Percentiles rank a stretch among this genome's conserved stretches.
phyloP scores from a whole-genome alignment of 2,888 invertebrate species.

The Ornithoptera priamus region DNA sequence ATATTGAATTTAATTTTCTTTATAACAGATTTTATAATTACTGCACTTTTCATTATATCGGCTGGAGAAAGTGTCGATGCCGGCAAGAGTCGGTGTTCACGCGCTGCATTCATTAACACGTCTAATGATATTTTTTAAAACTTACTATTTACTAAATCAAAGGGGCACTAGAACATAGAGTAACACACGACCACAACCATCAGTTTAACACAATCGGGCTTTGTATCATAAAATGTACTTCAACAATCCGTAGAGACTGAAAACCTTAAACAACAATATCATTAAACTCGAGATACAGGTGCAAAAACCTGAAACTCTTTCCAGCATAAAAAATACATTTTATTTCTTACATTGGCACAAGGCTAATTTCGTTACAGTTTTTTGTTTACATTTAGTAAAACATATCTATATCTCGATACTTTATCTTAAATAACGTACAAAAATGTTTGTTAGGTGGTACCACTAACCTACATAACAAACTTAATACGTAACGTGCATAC shows the following conservation, averaged over 20 bases:
- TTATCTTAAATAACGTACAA: constrained; percentile 28
- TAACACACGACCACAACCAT: too few relatives aligned
- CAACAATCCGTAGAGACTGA: background rate
- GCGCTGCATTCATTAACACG: too few relatives aligned
- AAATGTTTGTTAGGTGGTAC: constrained; percentile 13
- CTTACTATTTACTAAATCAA: too few relatives aligned
- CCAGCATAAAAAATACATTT: background rate
- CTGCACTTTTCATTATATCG: too few relatives aligned
- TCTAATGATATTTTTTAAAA: too few relatives aligned
- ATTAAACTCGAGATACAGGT: background rate
- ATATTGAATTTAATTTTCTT: too few relatives aligned
- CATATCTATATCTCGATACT: constrained; percentile 21
- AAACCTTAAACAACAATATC: background rate
- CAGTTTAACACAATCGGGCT: too few relatives aligned
- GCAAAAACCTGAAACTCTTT: background rate
- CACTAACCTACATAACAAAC: constrained; percentile 21
- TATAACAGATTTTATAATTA: too few relatives aligned
- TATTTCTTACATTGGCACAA: constrained; percentile 23
- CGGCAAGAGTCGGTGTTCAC: too few relatives aligned
- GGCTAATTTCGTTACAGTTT: background rate
- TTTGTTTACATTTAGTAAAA: constrained; percentile 5
- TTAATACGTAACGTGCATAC: constrained; percentile 23
- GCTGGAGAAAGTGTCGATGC: too few relatives aligned
- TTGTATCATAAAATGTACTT: background rate
- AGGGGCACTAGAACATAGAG: too few relatives aligned